Evolutionary conservation across 30 jellyfish, hydroid and myxozoan genomes (phyloP), one percentile per base, ranked within the genome.

Genomic region (Catostylus mosaicus): DNA sequence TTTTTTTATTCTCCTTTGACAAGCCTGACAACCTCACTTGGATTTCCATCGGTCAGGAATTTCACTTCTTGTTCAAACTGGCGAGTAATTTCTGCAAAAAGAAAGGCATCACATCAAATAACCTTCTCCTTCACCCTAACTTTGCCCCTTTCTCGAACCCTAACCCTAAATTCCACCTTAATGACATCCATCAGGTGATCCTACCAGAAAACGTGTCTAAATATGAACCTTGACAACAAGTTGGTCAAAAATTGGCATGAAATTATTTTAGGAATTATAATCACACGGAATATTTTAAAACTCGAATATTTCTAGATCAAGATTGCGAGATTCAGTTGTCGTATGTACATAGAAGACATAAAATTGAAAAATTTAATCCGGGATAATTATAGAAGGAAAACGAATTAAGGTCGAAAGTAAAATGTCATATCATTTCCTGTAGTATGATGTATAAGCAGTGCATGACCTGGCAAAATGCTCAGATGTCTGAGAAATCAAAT

Each of bases 21-120:
- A 20, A 82, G 85, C 43, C 92, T 71, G 18, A 67, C 66, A 11
- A 82, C 73, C 20, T 82, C 92, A 40, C 80, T 20, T 16, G 92
- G 92, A 30, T 82, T 82, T 37, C 92, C 69, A 73, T 82, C 92
- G 3, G 92, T 82, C 54, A 82, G 78, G 65, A 61, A 82, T 20
- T 47, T 27, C 22, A 82, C 35, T 65, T 82, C 92, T 22, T 35
- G 20, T 45, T 82, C 80, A 46, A 82, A 57, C 30, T 71, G 10
- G 3, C 56, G 86, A 19, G 75, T 71, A 29, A 82, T 34, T 37
- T 71, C 92, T 77, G 78, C 23, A 11, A 36, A 2, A 51, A 22
- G 30, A 32, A 74, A 60, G 14, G 63, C 63, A 50, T 3, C 14
- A 50, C 14, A 50, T 50, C 63, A n/a, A n/a, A n/a, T n/a, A n/a